Evolutionary conservation across 2,888 invertebrate species (phyloP).

Genomic region (Eilema griseolum): DNA sequence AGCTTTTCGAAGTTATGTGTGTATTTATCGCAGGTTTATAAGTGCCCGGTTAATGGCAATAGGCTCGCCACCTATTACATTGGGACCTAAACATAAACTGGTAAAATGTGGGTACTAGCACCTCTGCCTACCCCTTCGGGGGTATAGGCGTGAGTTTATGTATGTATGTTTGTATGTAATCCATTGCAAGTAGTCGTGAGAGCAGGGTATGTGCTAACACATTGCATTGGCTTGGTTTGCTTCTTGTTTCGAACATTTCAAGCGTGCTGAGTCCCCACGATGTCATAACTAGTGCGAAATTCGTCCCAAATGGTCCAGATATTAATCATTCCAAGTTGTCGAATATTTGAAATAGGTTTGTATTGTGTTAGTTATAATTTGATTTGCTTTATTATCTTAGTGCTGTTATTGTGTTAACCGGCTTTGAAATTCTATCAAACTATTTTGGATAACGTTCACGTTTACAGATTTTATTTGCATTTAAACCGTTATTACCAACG

Average conservation of each 20-base stretch:
- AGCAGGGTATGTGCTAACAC: background rate
- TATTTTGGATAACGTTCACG: background rate
- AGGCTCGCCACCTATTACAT: no score
- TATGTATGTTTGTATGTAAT: background rate
- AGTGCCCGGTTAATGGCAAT: no score
- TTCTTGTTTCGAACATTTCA: background rate
- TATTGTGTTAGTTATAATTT: conserved; percentile 1
- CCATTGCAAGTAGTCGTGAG: background rate
- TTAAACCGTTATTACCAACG: no score
- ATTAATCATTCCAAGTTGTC: background rate
- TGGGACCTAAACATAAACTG: no score
- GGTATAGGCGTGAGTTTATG: no score
- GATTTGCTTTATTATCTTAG: background rate
- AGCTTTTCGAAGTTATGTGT: no score
- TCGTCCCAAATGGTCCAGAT: background rate
- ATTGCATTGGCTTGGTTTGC: background rate
- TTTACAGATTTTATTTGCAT: background rate
- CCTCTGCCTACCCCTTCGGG: no score
- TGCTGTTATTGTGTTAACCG: background rate
- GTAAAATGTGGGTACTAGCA: no score
- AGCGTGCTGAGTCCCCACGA: background rate
- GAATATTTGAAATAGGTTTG: background rate
- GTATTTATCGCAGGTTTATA: no score
- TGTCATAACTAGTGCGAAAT: background rate
- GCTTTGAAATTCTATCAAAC: background rate